Evolutionary conservation across 2,113 vertebrate genomes (phyloP), one percentile per base, ranked within the genome.

Genomic region (Pollachius pollachius): DNA sequence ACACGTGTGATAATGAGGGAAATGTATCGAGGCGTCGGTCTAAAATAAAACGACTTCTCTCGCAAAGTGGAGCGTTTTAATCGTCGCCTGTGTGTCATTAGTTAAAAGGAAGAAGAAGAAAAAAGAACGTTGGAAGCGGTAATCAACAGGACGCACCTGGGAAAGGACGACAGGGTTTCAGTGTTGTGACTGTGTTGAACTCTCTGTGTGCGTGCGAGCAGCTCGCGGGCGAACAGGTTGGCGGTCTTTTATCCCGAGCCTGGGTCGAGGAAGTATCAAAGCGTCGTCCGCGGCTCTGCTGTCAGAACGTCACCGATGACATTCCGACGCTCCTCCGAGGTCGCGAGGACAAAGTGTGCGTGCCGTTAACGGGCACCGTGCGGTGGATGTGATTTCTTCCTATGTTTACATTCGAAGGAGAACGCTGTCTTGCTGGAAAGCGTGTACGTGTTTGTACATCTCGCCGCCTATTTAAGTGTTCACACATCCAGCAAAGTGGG

Each of bases 51-150:
- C 54, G 54, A 16, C 15, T 57, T 57, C n/a, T 16, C 54, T 17
- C 54, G 54, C 1, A 57, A n/a, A n/a, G 54, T 57, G 54, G 5
- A 57, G 5, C 54, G n/a, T n/a, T 57, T 48, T 9, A 60, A 8
- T 17, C n/a, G n/a, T 21, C 17, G 18, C 21, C 16, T 12, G 19
- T 59, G 18, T 19, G 18, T 12, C 7, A 60, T 19, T 3, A 19
- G 9, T 59, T n/a, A 17, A 18, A 23, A n/a, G n/a, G n/a, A 60
- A 17, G 63, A 69, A 65, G 68, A 71, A 76, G 81, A 79, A 79
- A 73, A 79, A 75, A 80, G 67, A 54, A 52, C 30, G 34, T 48
- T 15, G 0, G 37, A 5, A 11, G 19, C 54, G 37, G 25, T 1
- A 41, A 41, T 59, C 15, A 48, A 67, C 9, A 17, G 54, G 9